Evolutionary conservation across 1,140 invertebrate genomes (phyloP), one percentile per base, ranked within the genome.

Genomic region (Euwallacea similis): DNA sequence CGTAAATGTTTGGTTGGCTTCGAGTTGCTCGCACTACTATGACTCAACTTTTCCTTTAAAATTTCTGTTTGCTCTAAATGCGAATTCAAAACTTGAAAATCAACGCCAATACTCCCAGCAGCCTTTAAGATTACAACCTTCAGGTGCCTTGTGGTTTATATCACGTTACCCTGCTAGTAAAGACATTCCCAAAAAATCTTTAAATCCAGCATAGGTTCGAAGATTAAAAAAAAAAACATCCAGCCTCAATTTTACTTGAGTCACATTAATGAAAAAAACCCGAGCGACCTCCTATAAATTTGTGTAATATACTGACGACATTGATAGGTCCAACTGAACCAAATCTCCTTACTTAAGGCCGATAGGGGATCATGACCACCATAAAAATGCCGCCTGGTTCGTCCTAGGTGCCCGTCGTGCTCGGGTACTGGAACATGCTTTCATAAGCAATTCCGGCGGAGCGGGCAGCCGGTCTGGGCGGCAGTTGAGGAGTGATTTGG

Each of bases 371-470:
- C 21, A 65, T 44, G 21, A 65, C 68, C 6, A 42, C 16, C 44
- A 69, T 61, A 70, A 70, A 63, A 7, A 70, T 64, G 21, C 50
- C 41, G 21, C 50, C 41, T 13, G 50, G 10, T 46, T 53, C 61
- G 62, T 13, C 64, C 70, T 72, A 80, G 13, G 80, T 79, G 16
- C 74, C 75, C 16, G 79, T 79, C 2, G 80, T 81, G 66, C 74
- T 80, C 10, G 80, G 80, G 69, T 81, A 81, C 44, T 78, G 79
- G 68, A 81, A 81, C 79, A 79, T 81, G 44, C 79, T 79, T 42
- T 77, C 79, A 15, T 61, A 71, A 2, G 74, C 72, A 2, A 75
- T 60, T 1, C 77, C 80, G 13, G 80, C 80, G 2, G 80, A 81
- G 42, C 79, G 69, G 6, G 78, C 75, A 6, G 76, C 76, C 11